These are phyloP conservation scores for Cuniculus paca DNA, from an alignment of 2,797 vertebrate species.

Conservation along the genomic window DNA sequence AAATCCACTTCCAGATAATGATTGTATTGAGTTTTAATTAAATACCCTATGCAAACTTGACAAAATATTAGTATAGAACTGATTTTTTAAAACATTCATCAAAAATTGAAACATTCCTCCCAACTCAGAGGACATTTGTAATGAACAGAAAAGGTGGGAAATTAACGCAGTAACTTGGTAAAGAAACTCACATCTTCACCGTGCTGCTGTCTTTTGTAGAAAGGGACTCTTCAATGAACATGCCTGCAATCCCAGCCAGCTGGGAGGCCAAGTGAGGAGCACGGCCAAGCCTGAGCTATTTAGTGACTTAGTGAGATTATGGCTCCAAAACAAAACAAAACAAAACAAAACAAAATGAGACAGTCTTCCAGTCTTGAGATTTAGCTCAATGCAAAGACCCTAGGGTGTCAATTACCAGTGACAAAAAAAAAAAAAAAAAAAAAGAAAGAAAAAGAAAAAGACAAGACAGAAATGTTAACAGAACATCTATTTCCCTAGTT, in stretches of 20 bases:
- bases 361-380: too few relatives aligned
- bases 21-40: slow-evolving; percentile 65
- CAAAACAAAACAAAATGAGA: too few relatives aligned
- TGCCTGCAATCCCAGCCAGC: neutral
- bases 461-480: neutral
- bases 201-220: neutral
- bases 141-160: slow-evolving; percentile 31
- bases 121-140: neutral
- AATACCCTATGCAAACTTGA: slow-evolving; percentile 42
- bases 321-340: neutral
- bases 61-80: slow-evolving; percentile 65
- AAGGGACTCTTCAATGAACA: neutral
- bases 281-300: neutral
- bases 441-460: too few relatives aligned
- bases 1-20: slow-evolving; percentile 68
- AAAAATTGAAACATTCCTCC: slow-evolving; percentile 44
- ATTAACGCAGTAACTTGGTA: neutral
- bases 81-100: slow-evolving; percentile 9
- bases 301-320: neutral
- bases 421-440: too few relatives aligned
- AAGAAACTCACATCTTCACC: neutral
- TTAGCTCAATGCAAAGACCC: neutral
- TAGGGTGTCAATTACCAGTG: neutral
- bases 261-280: neutral
- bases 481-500: neutral